phyloP scores from a whole-genome alignment of 2,888 invertebrate species.

The Pristionchus japonicus region DNA sequence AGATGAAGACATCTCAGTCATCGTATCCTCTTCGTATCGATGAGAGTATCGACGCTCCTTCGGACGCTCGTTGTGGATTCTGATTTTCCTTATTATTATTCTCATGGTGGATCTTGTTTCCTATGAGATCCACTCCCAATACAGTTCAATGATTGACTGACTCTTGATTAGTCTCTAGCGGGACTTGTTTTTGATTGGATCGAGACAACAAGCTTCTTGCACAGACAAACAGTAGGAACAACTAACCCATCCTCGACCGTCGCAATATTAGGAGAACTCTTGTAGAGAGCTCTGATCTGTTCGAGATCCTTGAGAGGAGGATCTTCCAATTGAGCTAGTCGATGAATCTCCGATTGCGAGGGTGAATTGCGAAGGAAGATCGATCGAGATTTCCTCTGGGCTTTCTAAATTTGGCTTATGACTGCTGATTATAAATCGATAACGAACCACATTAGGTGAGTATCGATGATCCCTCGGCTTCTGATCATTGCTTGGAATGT shows the following conservation, averaged over 20 bases:
- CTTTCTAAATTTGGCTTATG: conserved; percentile 16
- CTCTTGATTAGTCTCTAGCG: not conserved
- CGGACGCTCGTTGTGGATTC: not conserved
- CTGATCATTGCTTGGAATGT: conserved; percentile 52
- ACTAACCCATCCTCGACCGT: not conserved
- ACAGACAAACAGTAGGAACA: not conserved
- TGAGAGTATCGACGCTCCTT: conserved; percentile 14
- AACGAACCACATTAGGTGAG: conserved; percentile 39
- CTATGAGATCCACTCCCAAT: not conserved
- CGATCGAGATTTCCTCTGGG: conserved; percentile 40
- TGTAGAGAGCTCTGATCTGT: conserved; percentile 59
- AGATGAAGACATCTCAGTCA: conserved; percentile 43
- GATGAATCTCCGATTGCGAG: conserved; percentile 40
- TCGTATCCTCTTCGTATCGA: conserved; percentile 37
- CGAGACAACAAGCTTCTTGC: not conserved
- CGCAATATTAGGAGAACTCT: conserved; percentile 59
- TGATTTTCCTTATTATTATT: not conserved
- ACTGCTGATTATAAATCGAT: not conserved
- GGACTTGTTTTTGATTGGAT: conserved; percentile 9
- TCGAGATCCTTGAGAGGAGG: conserved; percentile 58
- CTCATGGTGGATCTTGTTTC: not conserved
- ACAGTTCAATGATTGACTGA: not conserved
- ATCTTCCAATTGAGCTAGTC: conserved; percentile 40
- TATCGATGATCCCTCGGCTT: conserved; percentile 33
- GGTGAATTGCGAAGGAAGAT: conserved; percentile 47